Evolutionary conservation across 2,113 vertebrate genomes (phyloP), one percentile per base, ranked within the genome.

Genomic region (Onychostoma macrolepis): DNA sequence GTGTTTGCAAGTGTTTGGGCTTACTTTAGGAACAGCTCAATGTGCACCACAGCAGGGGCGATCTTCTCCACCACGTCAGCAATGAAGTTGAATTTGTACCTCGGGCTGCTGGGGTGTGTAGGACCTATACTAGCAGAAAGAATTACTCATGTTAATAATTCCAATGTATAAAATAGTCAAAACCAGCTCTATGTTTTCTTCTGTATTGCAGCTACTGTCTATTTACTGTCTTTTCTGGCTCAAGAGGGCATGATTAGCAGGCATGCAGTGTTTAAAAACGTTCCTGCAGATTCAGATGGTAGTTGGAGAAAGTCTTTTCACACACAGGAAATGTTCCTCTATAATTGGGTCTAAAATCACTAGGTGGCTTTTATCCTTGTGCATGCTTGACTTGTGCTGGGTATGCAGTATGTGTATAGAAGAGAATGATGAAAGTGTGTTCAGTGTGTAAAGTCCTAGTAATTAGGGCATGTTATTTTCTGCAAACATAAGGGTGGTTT

Each of bases 1-100:
- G 65, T 50, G 81, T 80, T 84, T 78, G 63, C 43, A 74, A 74
- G 45, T 48, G 79, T 76, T 36, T 30, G 30, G 24, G 45, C 56
- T 26, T 94, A 98, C 98, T 96, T 98, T 87, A 98, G 93, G 86
- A 98, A 98, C 67, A 99, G 96, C 89, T 99, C 98, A 17, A 99
- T 97, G 91, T 99, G 98, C n/a, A 98, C 98, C 90, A 99, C 98
- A 10, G 98, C 97, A 0, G 98, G 97, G 0, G 97, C 97, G 5
- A 98, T 99, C 93, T 98, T 98, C 93, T 99, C 97, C 92, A 99
- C 98, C 88, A 99, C 98, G 61, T 99, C 98, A 0, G 98, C 97
- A 5, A 99, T 99, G 94, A 99, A 99, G 96, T 99, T 99, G 94
- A 98, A 99, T 93, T 97, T 98, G 94, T 96, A 97, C 84, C 98